Evolutionary conservation across 2,888 invertebrate genomes (phyloP), one percentile per base, ranked within the genome.

Genomic region (Apantesis nais): DNA sequence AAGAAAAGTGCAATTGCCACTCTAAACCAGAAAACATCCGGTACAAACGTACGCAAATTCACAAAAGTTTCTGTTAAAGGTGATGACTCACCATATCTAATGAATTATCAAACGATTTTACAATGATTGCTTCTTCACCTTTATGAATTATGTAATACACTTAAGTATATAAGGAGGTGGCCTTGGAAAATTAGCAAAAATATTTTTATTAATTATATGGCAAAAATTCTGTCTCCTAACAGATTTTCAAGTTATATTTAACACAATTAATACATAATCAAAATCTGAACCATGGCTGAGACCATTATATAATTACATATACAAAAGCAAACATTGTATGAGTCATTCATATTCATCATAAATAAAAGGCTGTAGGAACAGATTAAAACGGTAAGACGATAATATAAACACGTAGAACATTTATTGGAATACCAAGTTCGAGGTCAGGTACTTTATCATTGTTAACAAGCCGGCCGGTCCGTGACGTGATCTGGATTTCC

Each of bases 371-470:
- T 58, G 39, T 64, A 66, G 19, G 22, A 75, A 65, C 73, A 67
- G 62, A 72, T 64, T 67, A 71, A 72, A 65, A 75, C 64, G 64
- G 70, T 72, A 62, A 72, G 66, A 75, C 64, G 64, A 71, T 72
- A 62, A 69, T 62, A 72, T 72, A 74, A 75, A 78, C 72, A 76
- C 70, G 64, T 66, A 70, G 74, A 72, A 73, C 63, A 64, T 76
- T 76, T 71, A 71, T 76, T 77, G 69, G 72, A 78, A 81, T 80
- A 78, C 74, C 80, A 85, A 85, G 84, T 86, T 86, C 81, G 85
- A 86, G 85, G 85, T 86, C 84, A 82, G 77, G 76, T 78, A 78
- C 78, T 83, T 80, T 80, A 82, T 86, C 80, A 83, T 83, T 78
- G 78, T 81, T 83, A 83, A 81, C 78, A 80, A 80, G 80, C 75